phyloP scores from a whole-genome alignment of 1,140 invertebrate genomes.

The Leguminivora glycinivorella region DNA sequence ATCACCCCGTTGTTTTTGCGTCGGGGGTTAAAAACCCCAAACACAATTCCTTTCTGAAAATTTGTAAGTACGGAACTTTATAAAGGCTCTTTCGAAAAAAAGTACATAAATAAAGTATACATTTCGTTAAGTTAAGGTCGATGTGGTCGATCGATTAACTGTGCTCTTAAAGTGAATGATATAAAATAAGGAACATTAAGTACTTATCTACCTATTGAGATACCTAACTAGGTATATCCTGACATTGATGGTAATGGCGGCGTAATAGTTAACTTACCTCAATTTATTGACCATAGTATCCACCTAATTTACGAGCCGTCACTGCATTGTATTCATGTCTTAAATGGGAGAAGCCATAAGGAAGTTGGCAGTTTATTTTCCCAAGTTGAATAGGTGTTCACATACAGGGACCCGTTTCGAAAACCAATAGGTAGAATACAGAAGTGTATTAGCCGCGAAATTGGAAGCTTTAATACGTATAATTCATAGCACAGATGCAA shows the following conservation, averaged over 20 bases:
- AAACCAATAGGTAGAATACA: conserved; percentile 7
- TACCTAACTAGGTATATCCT: background rate
- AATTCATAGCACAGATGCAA: conserved; percentile 36
- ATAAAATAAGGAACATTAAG: too few relatives aligned
- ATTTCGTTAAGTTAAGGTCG: too few relatives aligned
- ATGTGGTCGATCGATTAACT: too few relatives aligned
- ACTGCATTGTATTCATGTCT: background rate
- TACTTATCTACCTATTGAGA: too few relatives aligned
- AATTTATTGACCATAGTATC: conserved; percentile 17
- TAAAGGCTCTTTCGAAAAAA: too few relatives aligned
- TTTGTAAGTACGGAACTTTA: too few relatives aligned
- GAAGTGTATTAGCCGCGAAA: background rate
- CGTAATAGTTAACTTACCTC: background rate
- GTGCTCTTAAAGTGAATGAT: too few relatives aligned
- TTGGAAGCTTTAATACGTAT: conserved; percentile 38
- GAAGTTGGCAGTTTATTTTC: conserved; percentile 12
- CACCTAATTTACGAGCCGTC: background rate
- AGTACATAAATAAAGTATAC: too few relatives aligned
- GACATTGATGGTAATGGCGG: background rate
- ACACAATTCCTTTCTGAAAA: too few relatives aligned
- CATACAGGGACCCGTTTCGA: background rate
- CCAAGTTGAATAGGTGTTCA: background rate
- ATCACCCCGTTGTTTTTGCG: too few relatives aligned
- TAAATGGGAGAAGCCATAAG: conserved; percentile 1
- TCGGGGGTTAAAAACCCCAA: too few relatives aligned